Evolutionary conservation across 2,797 vertebrate species (phyloP), one percentile per base, ranked within the genome.

Genomic region (Notolepis coatsorum): DNA sequence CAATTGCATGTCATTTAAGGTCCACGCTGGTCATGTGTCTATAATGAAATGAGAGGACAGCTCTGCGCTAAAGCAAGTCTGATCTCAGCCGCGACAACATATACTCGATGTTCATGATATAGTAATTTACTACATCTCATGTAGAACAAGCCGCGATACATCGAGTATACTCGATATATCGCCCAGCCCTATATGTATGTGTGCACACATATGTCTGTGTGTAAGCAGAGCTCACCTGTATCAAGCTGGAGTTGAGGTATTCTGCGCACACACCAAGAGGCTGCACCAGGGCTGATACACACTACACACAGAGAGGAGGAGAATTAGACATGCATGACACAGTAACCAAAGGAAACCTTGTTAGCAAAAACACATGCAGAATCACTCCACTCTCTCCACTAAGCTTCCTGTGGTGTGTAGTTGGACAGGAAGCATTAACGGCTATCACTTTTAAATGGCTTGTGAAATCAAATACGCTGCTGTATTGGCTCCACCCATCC

Each of bases 201-300:
- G 24, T 51, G 18, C 12, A 20, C 5, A 9, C 12, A 21, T 23
- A 24, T 13, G 52, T 24, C 20, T 15, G 2, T 7, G 1, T 4
- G 3, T 46, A 17, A 30, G 25, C 1, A 42, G 15, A 25, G 43
- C 89, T 92, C 86, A 99, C 98, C 96, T 99, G 97, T n/a, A 99
- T 94, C 8, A 99, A 94, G 2, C 93, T 94, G 68, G 96, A 95
- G 84, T 97, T 99, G 15, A 99, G 93, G 85, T 99, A 99, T 72
- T 99, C 97, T 45, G 98, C 97, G 89, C 96, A 96, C n/a, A 98
- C 96, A 39, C 96, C 96, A 8, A 99, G 93, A 2, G 98, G 98
- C 12, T 99, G 98, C 57, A 99, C 95, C 80, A 99, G 80, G 7
- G 97, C 96, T 2, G 97, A 99, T 4, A 99, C 96, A 50, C 93